Evolutionary conservation across 2,113 vertebrate genomes (phyloP).

Genomic region (Phycodurus eques): DNA sequence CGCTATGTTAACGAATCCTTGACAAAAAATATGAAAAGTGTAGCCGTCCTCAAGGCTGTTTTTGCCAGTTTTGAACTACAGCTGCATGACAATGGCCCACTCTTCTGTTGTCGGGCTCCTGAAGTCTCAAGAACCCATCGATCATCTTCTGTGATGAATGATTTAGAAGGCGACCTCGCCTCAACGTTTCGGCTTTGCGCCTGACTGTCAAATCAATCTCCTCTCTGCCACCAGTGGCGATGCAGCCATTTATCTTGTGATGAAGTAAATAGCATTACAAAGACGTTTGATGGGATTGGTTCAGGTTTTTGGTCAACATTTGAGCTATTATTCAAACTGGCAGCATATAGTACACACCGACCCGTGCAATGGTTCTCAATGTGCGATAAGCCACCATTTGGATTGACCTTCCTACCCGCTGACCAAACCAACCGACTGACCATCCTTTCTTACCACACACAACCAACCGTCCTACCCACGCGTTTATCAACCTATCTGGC

Average conservation of each 20-base stretch:
- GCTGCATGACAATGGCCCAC: neutral
- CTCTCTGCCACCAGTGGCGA: neutral
- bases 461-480: no score
- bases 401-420: no score
- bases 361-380: no score
- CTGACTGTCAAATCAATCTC: conserved; percentile 32
- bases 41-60: conserved; percentile 4
- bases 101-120: conserved; percentile 9
- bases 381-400: no score
- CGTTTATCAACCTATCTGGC: no score
- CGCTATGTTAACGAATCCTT: neutral
- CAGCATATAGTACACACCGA: no score
- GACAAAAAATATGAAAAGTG: neutral
- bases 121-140: conserved; percentile 11
- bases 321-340: no score
- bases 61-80: conserved; percentile 15
- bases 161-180: conserved; percentile 50
- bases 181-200: conserved; percentile 23
- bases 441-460: no score
- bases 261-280: neutral
- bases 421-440: no score
- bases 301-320: neutral
- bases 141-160: conserved; percentile 39
- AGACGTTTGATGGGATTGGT: conserved; percentile 1
- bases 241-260: neutral